These are phyloP conservation scores for Plotosus lineatus DNA, from an alignment of 2,113 vertebrate genomes.

Conservation along the genomic window DNA sequence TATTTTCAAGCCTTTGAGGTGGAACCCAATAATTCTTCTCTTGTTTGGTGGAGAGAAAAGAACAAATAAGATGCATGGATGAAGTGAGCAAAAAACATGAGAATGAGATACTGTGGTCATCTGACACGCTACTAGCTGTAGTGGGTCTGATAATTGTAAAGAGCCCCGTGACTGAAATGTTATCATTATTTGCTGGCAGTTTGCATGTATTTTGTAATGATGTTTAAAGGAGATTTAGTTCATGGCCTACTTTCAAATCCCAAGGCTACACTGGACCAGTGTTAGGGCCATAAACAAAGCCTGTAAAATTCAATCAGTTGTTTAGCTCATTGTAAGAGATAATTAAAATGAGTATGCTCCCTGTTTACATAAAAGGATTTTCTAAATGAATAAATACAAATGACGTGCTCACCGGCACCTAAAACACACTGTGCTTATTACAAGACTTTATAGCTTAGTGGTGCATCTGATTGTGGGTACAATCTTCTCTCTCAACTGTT, in stretches of 20 bases:
- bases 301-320: background rate
- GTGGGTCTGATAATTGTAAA: too few species aligned
- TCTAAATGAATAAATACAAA: background rate
- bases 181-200: background rate
- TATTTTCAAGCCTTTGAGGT: conserved; percentile 66
- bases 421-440: background rate
- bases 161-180: background rate
- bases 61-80: conserved; percentile 46
- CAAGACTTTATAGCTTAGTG: conserved; percentile 48
- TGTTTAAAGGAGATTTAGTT: background rate
- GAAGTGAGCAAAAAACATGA: conserved; percentile 38
- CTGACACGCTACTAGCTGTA: background rate
- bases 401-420: background rate
- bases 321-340: background rate
- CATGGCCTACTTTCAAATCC: background rate
- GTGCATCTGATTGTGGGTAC: conserved; percentile 58
- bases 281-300: background rate
- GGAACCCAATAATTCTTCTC: conserved; percentile 50
- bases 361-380: background rate
- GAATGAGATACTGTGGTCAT: conserved; percentile 10
- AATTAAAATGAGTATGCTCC: background rate
- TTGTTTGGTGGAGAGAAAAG: conserved; percentile 41
- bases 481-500: conserved; percentile 58
- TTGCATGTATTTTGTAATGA: background rate
- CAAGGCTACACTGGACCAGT: background rate